Evolutionary conservation across 2,888 invertebrate genomes (phyloP), one percentile per base, ranked within the genome.

Genomic region (Drosophila longiperda): DNA sequence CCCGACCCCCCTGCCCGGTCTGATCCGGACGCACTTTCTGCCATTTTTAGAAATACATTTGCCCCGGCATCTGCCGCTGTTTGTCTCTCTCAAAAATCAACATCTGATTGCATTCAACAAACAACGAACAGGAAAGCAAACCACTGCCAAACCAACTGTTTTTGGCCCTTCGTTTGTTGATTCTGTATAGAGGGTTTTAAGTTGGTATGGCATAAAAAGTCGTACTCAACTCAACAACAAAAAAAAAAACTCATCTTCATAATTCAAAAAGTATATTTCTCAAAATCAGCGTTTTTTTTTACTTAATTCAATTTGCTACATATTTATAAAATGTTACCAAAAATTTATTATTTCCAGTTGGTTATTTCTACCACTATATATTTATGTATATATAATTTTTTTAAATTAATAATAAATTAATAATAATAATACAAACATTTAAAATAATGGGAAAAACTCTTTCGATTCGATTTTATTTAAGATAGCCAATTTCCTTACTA

Each of bases 11-110:
- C 26, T 26, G 26, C 0, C 26, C 6, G 23, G 45, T 26, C 40
- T 15, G 40, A 0, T n/a, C n/a, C 59, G 78, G 69, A 73, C 70
- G 68, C 74, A 67, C 67, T 77, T 80, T 72, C 71, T 64, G 72
- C 52, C 63, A 54, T 53, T 40, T 40, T 66, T 77, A 77, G 77
- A 74, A 74, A 74, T 66, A 74, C 66, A 78, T 77, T 77, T 64
- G 66, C 26, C 49, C 26, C 48, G n/a, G 36, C 45, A 45, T 38
- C 40, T n/a, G 38, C 12, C 58, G 26, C 53, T 75, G 63, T 72
- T 72, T 75, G 63, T 40, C 50, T 29, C 40, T 8, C 49, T n/a
- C 38, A 33, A 42, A 75, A 66, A 60, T 38, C 55, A 61, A 23
- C 66, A 57, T 60, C 63, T 58, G 67, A 75, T 72, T 67, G 72